Base-by-base conservation (phyloP, 64 coral and sea anemone species). In the Stichodactyla mertensii region DNA sequence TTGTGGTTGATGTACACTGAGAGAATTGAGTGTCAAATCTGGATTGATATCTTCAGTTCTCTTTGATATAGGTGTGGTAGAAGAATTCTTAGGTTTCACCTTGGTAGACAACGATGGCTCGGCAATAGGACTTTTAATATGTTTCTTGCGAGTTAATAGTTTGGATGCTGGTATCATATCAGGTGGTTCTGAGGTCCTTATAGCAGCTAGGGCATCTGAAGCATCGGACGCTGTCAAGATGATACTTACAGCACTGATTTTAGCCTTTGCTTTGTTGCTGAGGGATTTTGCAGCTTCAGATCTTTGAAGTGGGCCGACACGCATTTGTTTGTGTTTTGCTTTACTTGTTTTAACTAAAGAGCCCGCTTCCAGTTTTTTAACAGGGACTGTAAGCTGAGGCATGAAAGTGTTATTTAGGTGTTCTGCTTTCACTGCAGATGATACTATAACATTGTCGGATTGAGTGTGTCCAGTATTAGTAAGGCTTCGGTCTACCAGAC, bases 271-370 rank as follows among this genome's bases (percentile, higher is more conserved):
- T 54, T 86, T 91, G 52, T 78, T 86, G 58, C 85, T 86, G 16
- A 93, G 74, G 24, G 87, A 84, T n/a, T 93, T 97, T 2, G 94
- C 94, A 27, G 94, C 94, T 54, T 97, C 94, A 60, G 94, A 97
- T 80, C 91, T 82, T 52, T 86, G 79, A 79, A 86, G 60, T 54
- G 89, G 77, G n/a, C 84, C 86, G 13, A 91, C 89, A 60, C 89
- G 57, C 86, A 82, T 86, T 82, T 91, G 89, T 23, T 91, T 91
- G n/a, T 77, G 85, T 82, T 20, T 86, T 84, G 3, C 78, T 45
- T 18, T 85, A 55, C 84, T 83, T 70, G 19, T 19, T 77, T 31
- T 79, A 60, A 6, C 26, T 83, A 64, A 80, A 28, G 15, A 83
- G 85, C 22, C 90, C 10, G 91, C 36, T 6, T 91, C 67, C 1